Evolutionary conservation across 1,140 invertebrate genomes (phyloP).

Genomic region (Zaprionus capensis): DNA sequence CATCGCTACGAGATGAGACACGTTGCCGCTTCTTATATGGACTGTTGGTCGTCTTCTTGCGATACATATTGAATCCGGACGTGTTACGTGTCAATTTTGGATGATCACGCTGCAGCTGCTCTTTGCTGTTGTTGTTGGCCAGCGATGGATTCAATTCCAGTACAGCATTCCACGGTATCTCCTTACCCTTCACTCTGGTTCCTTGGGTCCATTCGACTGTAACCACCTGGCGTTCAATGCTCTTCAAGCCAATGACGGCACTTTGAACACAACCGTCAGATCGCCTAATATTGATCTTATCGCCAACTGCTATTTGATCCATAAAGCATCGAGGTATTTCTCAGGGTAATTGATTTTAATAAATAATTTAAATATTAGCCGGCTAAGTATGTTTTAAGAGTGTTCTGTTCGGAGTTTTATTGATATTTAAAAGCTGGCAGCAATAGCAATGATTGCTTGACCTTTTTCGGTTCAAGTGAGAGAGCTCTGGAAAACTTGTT

Average conservation of each 20-base stretch:
- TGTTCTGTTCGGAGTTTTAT: background rate
- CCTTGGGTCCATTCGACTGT: constrained; percentile 99
- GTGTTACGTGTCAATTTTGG: background rate
- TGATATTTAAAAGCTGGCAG: background rate
- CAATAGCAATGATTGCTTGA: constrained; percentile 24
- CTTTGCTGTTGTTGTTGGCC: background rate
- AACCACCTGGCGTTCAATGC: constrained; percentile 92
- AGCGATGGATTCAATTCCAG: constrained; percentile 90
- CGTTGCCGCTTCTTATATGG: constrained; percentile 17
- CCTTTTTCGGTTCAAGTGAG: background rate
- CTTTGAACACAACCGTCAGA: constrained; percentile 97
- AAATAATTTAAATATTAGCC: constrained; percentile 18
- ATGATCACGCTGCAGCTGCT: background rate
- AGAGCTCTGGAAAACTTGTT: background rate
- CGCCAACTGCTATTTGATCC: constrained; percentile 87
- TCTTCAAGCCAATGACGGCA: constrained; percentile 95
- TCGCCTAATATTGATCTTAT: constrained; percentile 95
- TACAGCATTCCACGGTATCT: constrained; percentile 95
- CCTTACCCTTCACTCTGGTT: constrained; percentile 99
- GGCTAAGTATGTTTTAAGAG: constrained; percentile 21
- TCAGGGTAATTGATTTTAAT: constrained; percentile 10
- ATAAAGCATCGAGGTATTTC: constrained; percentile 30
- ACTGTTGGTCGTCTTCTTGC: constrained; percentile 22
- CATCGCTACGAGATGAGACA: constrained; percentile 51
- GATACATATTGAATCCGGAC: constrained; percentile 24